Conservation (phyloP, 2,113 vertebrate genomes). For the Pardalotus punctatus region DNA sequence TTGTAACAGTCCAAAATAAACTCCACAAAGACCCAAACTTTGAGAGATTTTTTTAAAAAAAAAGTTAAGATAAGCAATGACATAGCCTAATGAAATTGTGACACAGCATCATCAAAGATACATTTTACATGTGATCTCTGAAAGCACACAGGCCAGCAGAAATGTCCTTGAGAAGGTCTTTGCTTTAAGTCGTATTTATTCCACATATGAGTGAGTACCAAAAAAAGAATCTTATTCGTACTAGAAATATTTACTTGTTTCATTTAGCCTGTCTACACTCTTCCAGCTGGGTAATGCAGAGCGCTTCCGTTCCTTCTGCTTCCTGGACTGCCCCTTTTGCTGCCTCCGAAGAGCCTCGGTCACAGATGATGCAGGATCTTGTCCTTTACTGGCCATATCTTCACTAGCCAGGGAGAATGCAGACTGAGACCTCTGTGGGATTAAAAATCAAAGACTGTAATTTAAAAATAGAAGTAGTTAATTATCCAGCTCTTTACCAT, state of each 20-base stretch:
- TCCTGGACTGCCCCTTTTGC: constrained; percentile 67
- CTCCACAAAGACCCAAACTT: background rate
- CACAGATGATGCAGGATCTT: constrained; percentile 40
- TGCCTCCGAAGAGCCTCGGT: constrained; percentile 37
- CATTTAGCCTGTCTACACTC: constrained; percentile 84
- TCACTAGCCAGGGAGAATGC: constrained; percentile 82
- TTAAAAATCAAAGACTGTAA: background rate
- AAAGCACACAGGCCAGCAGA: background rate
- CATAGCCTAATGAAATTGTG: background rate
- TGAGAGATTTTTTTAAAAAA: background rate
- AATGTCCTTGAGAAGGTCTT: background rate
- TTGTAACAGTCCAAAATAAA: background rate
- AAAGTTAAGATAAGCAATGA: background rate
- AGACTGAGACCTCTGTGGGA: constrained; percentile 83
- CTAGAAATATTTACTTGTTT: constrained; percentile 80
- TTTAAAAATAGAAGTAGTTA: background rate
- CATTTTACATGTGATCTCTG: background rate
- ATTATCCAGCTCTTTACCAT: background rate
- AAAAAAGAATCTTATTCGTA: constrained; percentile 10
- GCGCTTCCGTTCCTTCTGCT: constrained; percentile 74
- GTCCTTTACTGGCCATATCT: constrained; percentile 73
- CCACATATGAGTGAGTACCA: background rate
- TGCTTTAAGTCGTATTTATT: background rate
- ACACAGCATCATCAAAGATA: background rate
- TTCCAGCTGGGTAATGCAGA: constrained; percentile 83